Percentiles rank a stretch among this genome's conserved stretches.
phyloP scores from a whole-genome alignment of 1,140 invertebrate genomes.

The Drosophila sechellia region DNA sequence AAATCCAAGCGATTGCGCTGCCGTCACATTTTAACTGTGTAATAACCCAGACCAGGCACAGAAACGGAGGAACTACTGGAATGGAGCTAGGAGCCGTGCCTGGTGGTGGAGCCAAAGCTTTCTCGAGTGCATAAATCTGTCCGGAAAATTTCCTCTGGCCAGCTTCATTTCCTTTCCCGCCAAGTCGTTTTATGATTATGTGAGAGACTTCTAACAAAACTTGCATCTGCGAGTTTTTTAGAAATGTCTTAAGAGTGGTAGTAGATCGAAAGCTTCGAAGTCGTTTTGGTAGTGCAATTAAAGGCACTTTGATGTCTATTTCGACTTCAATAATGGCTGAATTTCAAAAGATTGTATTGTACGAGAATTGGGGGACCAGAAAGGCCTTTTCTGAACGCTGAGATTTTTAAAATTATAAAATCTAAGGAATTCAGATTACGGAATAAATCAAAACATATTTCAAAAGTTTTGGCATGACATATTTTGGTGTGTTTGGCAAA shows the following conservation, averaged over 20 bases:
- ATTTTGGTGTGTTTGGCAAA: no score
- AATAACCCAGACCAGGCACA: slow-evolving; percentile 53
- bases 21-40: slow-evolving; percentile 74
- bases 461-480: no score
- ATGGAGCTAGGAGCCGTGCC: slow-evolving; percentile 20
- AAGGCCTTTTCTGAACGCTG: neutral
- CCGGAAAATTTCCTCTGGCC: slow-evolving; percentile 69
- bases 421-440: no score
- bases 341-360: slow-evolving; percentile 36
- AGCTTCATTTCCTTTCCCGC: slow-evolving; percentile 29
- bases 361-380: slow-evolving; percentile 10
- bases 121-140: slow-evolving; percentile 79
- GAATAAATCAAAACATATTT: no score
- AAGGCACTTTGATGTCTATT: slow-evolving; percentile 71
- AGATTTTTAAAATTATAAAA: neutral
- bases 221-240: slow-evolving; percentile 43
- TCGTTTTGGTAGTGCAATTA: slow-evolving; percentile 60
- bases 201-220: slow-evolving; percentile 76
- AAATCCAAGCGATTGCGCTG: slow-evolving; percentile 80
- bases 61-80: slow-evolving; percentile 3
- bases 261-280: slow-evolving; percentile 58
- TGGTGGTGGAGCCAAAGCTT: slow-evolving; percentile 68
- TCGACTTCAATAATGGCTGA: slow-evolving; percentile 62
- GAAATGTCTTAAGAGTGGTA: slow-evolving; percentile 64
- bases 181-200: slow-evolving; percentile 84